Conservation (phyloP, 2,888 invertebrate species). For the Prosapia bicincta region DNA sequence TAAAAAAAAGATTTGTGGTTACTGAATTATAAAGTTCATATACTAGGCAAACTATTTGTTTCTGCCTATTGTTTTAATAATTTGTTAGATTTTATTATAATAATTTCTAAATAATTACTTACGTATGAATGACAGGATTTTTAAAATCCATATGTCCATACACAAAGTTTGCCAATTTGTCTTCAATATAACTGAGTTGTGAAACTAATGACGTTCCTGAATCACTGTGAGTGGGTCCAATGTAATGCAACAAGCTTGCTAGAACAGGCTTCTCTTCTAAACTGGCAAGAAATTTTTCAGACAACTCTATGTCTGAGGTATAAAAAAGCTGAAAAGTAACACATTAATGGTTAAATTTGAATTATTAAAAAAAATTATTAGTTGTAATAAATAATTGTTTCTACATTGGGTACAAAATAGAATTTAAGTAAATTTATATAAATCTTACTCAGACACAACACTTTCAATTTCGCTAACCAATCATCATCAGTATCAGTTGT, state of each 20-base stretch:
- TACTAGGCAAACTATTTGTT: no score
- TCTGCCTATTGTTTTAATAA: no score
- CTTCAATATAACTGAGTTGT: conserved; percentile 33
- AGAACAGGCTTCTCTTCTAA: conserved; percentile 35
- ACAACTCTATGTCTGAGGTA: conserved; percentile 32
- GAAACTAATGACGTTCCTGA: conserved; percentile 25
- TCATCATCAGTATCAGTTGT: no score
- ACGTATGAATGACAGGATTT: conserved; percentile 33
- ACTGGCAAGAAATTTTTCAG: conserved; percentile 31
- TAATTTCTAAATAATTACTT: no score
- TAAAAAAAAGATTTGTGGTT: not conserved
- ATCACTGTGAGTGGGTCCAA: conserved; percentile 8
- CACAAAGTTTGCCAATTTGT: conserved; percentile 34
- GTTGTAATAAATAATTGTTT: no score
- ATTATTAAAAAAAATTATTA: no score
- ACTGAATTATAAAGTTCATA: no score
- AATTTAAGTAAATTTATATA: no score
- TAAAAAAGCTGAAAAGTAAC: conserved; percentile 41
- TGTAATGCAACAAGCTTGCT: conserved; percentile 36
- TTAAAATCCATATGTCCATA: conserved; percentile 33
- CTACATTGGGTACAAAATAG: no score
- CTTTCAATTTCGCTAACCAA: no score
- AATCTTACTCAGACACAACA: no score
- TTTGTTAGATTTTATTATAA: no score
- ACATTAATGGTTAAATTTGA: conserved; percentile 7